Evolutionary conservation across 1,140 invertebrate genomes (phyloP).

Genomic region (Rhopalosiphum maidis): DNA sequence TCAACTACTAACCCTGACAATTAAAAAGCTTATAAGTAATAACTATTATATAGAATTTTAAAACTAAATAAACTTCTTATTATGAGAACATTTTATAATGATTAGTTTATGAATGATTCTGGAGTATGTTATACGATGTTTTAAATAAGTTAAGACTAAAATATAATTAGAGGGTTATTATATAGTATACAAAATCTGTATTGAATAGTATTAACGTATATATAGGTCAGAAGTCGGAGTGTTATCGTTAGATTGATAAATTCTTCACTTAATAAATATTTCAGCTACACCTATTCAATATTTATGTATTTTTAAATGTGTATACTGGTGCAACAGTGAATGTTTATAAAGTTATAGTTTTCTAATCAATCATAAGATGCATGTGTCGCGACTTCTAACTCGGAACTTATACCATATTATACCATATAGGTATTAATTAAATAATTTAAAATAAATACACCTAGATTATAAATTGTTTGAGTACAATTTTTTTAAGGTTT

Average conservation of each 20-base stretch:
- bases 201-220: not conserved
- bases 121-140: not conserved
- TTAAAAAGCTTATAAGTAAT: not conserved
- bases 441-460: constrained; percentile 5
- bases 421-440: not conserved
- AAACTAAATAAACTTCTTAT: not conserved
- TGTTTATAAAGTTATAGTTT: not conserved
- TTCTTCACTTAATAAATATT: not conserved
- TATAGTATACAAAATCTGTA: not conserved
- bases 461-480: not conserved
- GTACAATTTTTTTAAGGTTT: not conserved
- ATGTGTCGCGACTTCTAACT: not conserved
- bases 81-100: not conserved
- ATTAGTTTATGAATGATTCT: not conserved
- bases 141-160: not conserved
- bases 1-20: not conserved
- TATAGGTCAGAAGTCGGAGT: not conserved
- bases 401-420: not conserved
- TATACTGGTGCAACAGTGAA: not conserved
- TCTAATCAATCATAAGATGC: not conserved
- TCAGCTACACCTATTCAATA: not conserved
- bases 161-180: not conserved
- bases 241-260: constrained; percentile 11
- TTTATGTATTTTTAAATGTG: not conserved
- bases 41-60: too few relatives aligned